Evolutionary conservation across 1,140 invertebrate genomes (phyloP).

Genomic region (Piezodorus guildinii): DNA sequence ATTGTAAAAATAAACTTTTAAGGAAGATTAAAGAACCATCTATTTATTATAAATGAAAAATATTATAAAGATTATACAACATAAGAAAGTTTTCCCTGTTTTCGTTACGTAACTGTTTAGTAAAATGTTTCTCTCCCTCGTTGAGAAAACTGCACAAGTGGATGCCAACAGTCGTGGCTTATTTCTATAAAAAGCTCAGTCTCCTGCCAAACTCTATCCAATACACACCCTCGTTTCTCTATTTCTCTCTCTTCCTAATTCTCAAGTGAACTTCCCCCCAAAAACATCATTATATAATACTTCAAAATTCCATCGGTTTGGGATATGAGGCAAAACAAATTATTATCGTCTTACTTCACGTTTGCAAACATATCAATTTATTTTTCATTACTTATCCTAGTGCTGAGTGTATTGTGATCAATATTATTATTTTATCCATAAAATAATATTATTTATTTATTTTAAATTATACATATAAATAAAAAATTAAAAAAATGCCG

Average conservation of each 20-base stretch:
- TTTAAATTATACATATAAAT: too few species aligned
- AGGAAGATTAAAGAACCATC: too few species aligned
- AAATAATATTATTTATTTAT: not conserved
- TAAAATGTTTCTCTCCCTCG: conserved; percentile 16
- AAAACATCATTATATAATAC: too few species aligned
- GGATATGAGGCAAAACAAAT: too few species aligned
- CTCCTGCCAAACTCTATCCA: conserved; percentile 21
- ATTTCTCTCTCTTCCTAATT: not conserved
- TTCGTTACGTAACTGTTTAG: not conserved
- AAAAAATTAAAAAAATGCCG: conserved; percentile 21
- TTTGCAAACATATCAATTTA: too few species aligned
- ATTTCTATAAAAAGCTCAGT: conserved; percentile 24
- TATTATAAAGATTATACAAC: too few species aligned
- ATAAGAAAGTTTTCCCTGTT: not conserved
- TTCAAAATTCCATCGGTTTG: too few species aligned
- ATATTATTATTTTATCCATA: not conserved
- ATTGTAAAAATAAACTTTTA: too few species aligned
- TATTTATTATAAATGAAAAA: too few species aligned
- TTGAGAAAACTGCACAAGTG: conserved; percentile 20
- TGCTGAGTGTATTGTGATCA: not conserved
- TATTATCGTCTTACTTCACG: too few species aligned
- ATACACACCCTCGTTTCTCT: conserved; percentile 3
- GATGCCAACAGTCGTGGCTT: conserved; percentile 19
- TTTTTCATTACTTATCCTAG: not conserved
- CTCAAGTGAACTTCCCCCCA: too few species aligned